These are phyloP conservation scores for Oryctes rhinoceros DNA, from an alignment of 1,140 invertebrate genomes.

Conservation along the genomic window DNA sequence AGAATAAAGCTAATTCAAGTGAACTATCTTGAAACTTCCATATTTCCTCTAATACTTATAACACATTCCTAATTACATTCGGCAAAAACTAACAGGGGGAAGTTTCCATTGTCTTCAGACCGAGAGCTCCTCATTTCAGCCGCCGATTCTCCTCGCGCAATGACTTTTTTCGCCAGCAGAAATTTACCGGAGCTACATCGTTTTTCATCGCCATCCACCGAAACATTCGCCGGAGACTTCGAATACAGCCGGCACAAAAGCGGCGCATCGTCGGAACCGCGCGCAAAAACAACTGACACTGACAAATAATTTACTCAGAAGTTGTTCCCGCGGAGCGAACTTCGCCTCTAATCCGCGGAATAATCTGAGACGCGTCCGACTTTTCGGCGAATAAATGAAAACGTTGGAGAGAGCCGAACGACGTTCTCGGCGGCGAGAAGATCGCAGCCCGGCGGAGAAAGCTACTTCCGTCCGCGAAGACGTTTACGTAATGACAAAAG, in stretches of 20 bases:
- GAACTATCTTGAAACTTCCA: no score
- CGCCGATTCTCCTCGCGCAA: no score
- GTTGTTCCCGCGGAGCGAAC: not conserved
- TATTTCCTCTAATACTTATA: no score
- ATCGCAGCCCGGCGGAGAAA: not conserved
- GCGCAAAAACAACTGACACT: constrained; percentile 13
- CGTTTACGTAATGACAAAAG: constrained; percentile 2
- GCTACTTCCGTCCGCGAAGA: not conserved
- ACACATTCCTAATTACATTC: no score
- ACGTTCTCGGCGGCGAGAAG: not conserved
- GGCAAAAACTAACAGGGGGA: no score
- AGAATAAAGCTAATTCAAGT: no score
- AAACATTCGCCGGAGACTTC: not conserved
- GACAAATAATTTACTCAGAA: constrained; percentile 15
- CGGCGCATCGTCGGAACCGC: not conserved
- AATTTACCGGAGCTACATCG: no score
- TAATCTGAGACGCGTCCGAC: not conserved
- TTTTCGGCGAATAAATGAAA: constrained; percentile 10
- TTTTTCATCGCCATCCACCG: no score
- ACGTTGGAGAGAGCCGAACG: not conserved
- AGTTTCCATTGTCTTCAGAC: no score
- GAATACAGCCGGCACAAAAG: not conserved
- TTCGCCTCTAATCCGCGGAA: not conserved
- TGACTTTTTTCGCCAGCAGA: no score
- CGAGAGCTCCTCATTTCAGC: no score